Evolutionary conservation across 2,113 vertebrate species (phyloP).

Genomic region (Hippolais icterina): DNA sequence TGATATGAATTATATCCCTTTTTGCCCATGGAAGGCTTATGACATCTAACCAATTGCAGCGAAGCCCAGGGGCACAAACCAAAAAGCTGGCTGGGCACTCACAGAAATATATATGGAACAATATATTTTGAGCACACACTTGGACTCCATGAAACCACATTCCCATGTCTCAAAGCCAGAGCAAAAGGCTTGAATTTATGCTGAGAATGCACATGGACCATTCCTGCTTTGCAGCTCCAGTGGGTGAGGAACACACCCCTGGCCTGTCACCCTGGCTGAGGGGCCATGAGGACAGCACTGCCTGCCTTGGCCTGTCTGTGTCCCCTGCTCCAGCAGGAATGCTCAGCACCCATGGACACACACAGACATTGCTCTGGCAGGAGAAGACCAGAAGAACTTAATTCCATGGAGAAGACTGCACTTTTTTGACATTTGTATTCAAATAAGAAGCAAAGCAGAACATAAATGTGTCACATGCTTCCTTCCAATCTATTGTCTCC

Average conservation of each 20-base stretch:
- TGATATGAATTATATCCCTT: neutral
- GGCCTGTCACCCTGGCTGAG: neutral
- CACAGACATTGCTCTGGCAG: fast-evolving
- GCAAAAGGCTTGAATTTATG: neutral
- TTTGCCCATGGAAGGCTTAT: neutral
- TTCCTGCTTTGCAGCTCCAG: neutral
- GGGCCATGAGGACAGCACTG: neutral
- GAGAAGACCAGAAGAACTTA: neutral
- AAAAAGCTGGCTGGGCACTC: neutral
- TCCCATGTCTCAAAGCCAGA: neutral
- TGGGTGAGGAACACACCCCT: neutral
- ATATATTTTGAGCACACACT: neutral
- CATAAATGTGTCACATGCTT: neutral
- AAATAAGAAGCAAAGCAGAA: neutral
- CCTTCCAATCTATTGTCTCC: neutral
- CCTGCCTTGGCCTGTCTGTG: neutral
- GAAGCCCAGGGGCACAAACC: neutral
- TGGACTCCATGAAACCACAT: neutral
- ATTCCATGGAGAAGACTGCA: neutral
- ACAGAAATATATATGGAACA: neutral
- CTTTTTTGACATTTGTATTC: neutral
- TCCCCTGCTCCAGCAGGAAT: neutral
- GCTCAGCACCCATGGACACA: neutral
- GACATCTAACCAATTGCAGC: neutral
- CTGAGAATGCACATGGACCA: neutral